These are phyloP conservation scores for Calameuta filiformis DNA, from an alignment of 2,888 invertebrate species.

Conservation along the genomic window DNA sequence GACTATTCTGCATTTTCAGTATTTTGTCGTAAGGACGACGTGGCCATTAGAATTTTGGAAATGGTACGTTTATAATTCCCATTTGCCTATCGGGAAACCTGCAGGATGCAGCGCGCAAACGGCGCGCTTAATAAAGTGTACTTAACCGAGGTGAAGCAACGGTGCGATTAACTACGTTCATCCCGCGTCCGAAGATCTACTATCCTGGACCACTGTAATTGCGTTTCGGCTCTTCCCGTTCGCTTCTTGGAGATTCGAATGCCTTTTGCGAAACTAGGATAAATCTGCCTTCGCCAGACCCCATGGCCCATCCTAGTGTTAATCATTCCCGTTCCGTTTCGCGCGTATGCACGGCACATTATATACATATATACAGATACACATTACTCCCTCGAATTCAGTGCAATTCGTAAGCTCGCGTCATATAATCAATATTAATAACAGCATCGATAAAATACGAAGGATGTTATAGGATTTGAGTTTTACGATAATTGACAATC, in stretches of 20 bases:
- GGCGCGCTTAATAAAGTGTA: slow-evolving; percentile 56
- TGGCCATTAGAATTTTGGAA: not conserved
- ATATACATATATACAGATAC: not conserved
- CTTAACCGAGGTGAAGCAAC: slow-evolving; percentile 39
- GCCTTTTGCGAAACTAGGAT: not conserved
- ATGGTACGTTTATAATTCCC: slow-evolving; percentile 54
- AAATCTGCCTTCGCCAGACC: not conserved
- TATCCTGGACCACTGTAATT: not conserved
- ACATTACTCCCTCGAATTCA: not conserved
- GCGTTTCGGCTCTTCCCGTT: not conserved
- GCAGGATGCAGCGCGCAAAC: slow-evolving; percentile 43
- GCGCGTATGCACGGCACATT: not conserved
- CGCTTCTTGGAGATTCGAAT: not conserved
- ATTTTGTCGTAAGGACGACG: not conserved
- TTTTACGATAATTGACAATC: not conserved
- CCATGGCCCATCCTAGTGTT: not conserved
- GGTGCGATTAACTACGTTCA: slow-evolving; percentile 19
- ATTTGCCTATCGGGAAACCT: slow-evolving; percentile 46
- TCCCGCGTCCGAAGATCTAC: not conserved
- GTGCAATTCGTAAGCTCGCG: not conserved
- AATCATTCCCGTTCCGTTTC: not conserved
- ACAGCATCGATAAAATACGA: not conserved
- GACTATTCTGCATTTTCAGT: not conserved
- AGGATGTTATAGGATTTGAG: not conserved
- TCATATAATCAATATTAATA: not conserved